A percentile compares a stretch with the other conserved stretches of the same genome.
Evolutionary conservation across 1,140 invertebrate species (phyloP).

Genomic region (Aphidius gifuensis): DNA sequence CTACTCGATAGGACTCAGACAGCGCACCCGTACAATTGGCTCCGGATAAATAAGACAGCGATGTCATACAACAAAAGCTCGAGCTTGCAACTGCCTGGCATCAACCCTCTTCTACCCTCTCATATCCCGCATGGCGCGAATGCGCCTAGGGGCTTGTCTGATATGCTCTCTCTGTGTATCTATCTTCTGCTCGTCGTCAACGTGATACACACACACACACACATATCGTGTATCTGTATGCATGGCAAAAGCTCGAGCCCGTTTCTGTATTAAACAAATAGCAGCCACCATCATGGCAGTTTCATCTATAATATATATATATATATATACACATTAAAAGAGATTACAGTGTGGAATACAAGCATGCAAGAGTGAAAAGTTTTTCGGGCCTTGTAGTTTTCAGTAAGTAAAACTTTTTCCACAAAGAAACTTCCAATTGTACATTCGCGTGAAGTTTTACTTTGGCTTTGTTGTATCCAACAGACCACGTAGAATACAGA

Average conservation of each 20-base stretch:
- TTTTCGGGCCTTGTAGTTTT: slow-evolving; percentile 7
- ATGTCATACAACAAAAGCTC: slow-evolving; percentile 35
- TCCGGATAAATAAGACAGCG: slow-evolving; percentile 44
- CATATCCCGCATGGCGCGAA: too few relatives aligned
- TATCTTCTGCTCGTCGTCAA: too few relatives aligned
- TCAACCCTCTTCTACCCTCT: too few relatives aligned
- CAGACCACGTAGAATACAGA: too few relatives aligned
- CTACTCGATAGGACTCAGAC: neutral
- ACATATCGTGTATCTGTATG: too few relatives aligned
- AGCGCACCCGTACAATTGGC: slow-evolving; percentile 32
- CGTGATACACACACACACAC: too few relatives aligned
- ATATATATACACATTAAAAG: neutral
- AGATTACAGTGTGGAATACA: slow-evolving; percentile 5
- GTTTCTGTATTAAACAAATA: slow-evolving; percentile 11
- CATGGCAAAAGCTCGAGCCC: neutral
- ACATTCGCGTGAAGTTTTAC: neutral
- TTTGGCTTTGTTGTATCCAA: too few relatives aligned
- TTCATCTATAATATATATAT: slow-evolving; percentile 1
- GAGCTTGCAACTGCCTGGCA: too few relatives aligned
- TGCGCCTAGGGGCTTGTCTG: too few relatives aligned
- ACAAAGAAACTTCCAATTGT: slow-evolving; percentile 10
- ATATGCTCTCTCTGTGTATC: too few relatives aligned
- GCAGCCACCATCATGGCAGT: slow-evolving; percentile 10
- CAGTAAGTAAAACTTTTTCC: neutral
- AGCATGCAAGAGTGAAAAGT: neutral